Evolutionary conservation across 2,113 vertebrate genomes (phyloP), one percentile per base, ranked within the genome.

Genomic region (Bufo gargarizans): DNA sequence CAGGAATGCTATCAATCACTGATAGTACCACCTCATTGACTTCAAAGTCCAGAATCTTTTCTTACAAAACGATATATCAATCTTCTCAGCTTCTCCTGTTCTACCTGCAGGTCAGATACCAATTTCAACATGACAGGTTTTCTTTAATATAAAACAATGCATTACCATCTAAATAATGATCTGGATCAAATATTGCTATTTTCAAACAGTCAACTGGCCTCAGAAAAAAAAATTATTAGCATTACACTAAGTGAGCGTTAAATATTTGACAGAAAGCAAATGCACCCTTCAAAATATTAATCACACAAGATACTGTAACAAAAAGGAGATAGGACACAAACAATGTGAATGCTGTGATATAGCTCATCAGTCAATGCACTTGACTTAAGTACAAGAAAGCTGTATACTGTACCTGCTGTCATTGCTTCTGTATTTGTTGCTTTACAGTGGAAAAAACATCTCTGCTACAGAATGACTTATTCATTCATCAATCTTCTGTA

Each of bases 361-460:
- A 10, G 82, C 13, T 69, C 53, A 85, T 85, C 83, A 76, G 58
- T 76, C 83, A 85, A 59, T 59, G 55, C n/a, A 33, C 12, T 74
- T 85, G 49, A 72, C 50, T 71, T 58, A 47, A 56, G 33, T 45
- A 5, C 22, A 85, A 76, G 33, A 56, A 56, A 56, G 49, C 76
- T 69, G 53, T 58, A 76, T 85, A 74, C 69, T 58, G 53, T 58
- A 76, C 53, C 17, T 59, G 83, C 53, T 85, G 83, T 85, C 83
- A 85, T 16, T 22, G 58, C n/a, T 47, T 76, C 71, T 76, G 55
- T 85, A 85, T 85, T 85, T 76, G 67, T 72, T 84, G 61, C 82
- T 84, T 71, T 71, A 58, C 71, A 76, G 50, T 58, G 69, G 50
- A 72, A 85, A 85, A 43, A 61, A 76, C 67, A 85, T 85, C 69